Conservation (phyloP, 2,113 vertebrate genomes). For the Dipodomys spectabilis region DNA sequence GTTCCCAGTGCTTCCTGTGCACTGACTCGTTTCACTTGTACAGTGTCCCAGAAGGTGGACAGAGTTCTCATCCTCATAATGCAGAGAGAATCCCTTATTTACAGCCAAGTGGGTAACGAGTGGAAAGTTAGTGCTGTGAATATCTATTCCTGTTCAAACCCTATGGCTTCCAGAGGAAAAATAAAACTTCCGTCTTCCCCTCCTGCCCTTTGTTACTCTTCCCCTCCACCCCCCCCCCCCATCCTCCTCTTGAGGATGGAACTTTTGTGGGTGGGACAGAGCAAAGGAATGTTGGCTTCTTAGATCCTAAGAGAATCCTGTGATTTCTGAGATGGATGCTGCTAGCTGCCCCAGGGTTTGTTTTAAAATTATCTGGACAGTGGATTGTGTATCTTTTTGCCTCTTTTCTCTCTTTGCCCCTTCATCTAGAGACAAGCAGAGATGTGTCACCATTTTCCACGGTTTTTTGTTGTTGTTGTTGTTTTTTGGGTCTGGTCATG, state of each 20-base stretch:
- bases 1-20: not conserved
- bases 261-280: not conserved
- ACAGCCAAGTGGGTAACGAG: not conserved
- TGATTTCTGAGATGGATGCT: not conserved
- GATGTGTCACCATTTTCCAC: not conserved
- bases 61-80: not conserved
- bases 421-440: not conserved
- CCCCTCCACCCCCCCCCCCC: not conserved
- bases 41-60: not conserved
- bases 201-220: too few relatives aligned
- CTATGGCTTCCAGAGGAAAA: not conserved
- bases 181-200: not conserved
- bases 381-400: not conserved
- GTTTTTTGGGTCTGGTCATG: too few relatives aligned
- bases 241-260: not conserved
- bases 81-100: not conserved
- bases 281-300: not conserved
- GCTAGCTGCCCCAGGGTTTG: not conserved
- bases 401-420: not conserved
- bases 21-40: not conserved
- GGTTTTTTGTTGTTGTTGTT: too few relatives aligned
- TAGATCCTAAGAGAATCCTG: not conserved
- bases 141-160: not conserved
- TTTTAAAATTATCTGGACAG: not conserved
- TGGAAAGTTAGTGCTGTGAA: not conserved